A percentile compares a stretch with the other conserved stretches of the same genome.
These are phyloP conservation scores for Halcyon smyrnensis DNA, from an alignment of 2,797 vertebrate species.

Conservation along the genomic window DNA sequence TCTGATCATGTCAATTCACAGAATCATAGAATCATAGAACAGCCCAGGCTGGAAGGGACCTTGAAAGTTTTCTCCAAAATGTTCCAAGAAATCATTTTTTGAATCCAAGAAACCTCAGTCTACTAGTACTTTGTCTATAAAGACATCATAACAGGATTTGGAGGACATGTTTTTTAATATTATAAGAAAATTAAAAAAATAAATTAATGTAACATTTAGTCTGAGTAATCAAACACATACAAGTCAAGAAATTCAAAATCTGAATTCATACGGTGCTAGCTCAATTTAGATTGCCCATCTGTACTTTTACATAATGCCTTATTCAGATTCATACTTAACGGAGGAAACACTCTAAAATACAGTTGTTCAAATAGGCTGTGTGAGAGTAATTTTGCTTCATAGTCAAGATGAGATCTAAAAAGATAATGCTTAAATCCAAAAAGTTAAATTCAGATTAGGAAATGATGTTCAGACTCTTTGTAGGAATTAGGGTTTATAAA, in stretches of 20 bases:
- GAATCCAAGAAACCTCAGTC: neutral
- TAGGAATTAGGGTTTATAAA: neutral
- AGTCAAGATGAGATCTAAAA: neutral
- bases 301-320: neutral
- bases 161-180: neutral
- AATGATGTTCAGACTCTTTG: neutral
- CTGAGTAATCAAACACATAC: neutral
- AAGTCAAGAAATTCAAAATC: neutral
- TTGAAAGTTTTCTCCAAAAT: neutral
- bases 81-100: neutral
- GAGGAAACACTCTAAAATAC: neutral
- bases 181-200: slow-evolving; percentile 2
- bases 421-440: neutral
- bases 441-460: neutral
- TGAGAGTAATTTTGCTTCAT: neutral
- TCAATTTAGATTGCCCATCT: neutral
- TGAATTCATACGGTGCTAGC: neutral
- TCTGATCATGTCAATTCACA: neutral
- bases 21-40: neutral
- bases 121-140: neutral
- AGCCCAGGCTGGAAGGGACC: neutral
- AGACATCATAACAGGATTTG: neutral
- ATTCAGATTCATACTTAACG: neutral
- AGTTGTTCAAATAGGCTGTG: neutral
- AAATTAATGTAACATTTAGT: neutral